Base-by-base conservation (phyloP, 1,140 invertebrate genomes). In the Drosophila setifemur region DNA sequence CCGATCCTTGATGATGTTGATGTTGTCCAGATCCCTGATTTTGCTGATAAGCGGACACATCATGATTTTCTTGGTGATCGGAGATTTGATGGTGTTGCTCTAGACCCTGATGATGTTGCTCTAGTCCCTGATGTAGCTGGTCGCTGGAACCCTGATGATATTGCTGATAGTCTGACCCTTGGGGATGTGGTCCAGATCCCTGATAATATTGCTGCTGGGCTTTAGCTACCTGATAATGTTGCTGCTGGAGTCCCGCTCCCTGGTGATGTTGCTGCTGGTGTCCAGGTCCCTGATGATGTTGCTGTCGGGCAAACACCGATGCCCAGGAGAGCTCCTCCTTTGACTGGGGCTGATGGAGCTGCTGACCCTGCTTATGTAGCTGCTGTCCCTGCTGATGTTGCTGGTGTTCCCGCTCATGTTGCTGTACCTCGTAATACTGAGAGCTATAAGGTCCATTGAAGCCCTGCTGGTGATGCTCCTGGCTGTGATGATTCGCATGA, bases 381-480 rank as follows among this genome's bases (percentile, higher is more conserved):
- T 40, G 9, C n/a, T 6, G 33, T 2, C 33, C 4, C 16, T 11
- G 31, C 29, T 23, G 16, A 7, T 48, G 42, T 2, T 33, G 52
- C 42, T 54, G 47, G 12, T 55, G 44, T 6, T 42, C 26, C 19
- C 26, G 50, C 1, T 19, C n/a, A 9, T 48, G 18, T 45, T 18
- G 52, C 12, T 31, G 8, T 18, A 29, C 52, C 7, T 31, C 37
- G 8, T 81, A 75, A 18, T 75, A 47, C 14, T 75, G 55, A 39
- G 31, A 52, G 31, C 9, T 74, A n/a, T 71, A 70, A 12, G 76
- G 70, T 12, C 58, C 76, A 31, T 39, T 66, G n/a, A 44, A 74
- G 18, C 16, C 42, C 11, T 35, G 23, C 6, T 25, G n/a, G 7
- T 25, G 40, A 3, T 50, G 19, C 6, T 21, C 35, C 55, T 18